Conservation (phyloP, 2,113 vertebrate genomes). For the Gopherus evgoodei region DNA sequence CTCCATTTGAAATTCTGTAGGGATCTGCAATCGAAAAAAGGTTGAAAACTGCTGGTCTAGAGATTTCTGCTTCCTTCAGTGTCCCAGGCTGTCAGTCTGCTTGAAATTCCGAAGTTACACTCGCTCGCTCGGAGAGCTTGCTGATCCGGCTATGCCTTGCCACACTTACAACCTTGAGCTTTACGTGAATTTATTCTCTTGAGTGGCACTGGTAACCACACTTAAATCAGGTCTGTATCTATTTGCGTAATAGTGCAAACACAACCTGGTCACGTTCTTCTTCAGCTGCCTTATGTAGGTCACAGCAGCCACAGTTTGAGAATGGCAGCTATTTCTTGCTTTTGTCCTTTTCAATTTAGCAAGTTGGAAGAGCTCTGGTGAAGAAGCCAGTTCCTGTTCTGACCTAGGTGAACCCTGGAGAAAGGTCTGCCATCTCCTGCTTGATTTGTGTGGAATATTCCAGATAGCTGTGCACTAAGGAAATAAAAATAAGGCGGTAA, state of each 20-base stretch:
- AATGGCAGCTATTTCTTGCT: not conserved
- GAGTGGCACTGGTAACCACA: not conserved
- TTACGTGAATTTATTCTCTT: not conserved
- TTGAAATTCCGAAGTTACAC: not conserved
- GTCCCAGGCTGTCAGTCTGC: not conserved
- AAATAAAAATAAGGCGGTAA: not conserved
- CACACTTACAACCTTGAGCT: not conserved
- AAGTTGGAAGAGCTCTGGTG: not conserved
- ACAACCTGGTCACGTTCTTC: not conserved
- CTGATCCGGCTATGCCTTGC: not conserved
- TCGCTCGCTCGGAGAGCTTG: not conserved
- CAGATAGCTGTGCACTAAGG: not conserved
- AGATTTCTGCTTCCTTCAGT: not conserved
- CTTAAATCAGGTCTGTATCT: not conserved
- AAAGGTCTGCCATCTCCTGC: not conserved
- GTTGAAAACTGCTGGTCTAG: not conserved
- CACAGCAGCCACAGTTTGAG: not conserved
- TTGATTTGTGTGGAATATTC: not conserved
- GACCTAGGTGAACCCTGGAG: not conserved
- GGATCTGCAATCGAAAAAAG: not conserved
- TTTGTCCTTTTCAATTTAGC: not conserved
- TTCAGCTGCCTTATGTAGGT: fast-evolving
- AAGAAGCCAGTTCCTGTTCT: constrained; percentile 1
- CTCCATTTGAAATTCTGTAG: not conserved
- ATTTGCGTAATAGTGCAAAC: not conserved